phyloP scores from a whole-genome alignment of 2,113 vertebrate genomes.

The Perca schrenkii region DNA sequence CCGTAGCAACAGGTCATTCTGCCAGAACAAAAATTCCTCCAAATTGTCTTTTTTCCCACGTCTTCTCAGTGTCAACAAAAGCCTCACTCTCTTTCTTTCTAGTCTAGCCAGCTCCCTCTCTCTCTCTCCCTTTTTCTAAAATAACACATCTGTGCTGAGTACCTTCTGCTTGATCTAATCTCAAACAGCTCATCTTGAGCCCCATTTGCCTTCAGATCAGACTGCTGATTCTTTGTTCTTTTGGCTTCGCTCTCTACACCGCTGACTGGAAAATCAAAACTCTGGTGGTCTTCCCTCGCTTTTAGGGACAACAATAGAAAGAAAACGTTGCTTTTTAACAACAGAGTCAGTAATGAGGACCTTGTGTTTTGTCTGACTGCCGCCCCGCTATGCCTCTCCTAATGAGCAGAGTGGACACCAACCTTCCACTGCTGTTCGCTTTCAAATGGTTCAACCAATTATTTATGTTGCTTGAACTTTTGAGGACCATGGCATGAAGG shows the following conservation, averaged over 20 bases:
- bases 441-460: conserved; percentile 53
- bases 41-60: conserved; percentile 1
- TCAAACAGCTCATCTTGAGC: conserved; percentile 55
- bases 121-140: conserved; percentile 18
- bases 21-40: conserved; percentile 36
- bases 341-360: conserved; percentile 64
- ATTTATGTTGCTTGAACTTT: conserved; percentile 39
- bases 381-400: conserved; percentile 26
- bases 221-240: conserved; percentile 44
- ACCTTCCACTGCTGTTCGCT: conserved; percentile 23
- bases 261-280: conserved; percentile 50
- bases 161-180: conserved; percentile 52
- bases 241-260: conserved; percentile 29
- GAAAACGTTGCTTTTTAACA: conserved; percentile 24
- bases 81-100: background rate
- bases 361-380: conserved; percentile 41
- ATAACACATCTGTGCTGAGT: conserved; percentile 33
- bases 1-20: conserved; percentile 72
- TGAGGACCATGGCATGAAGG: background rate
- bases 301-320: conserved; percentile 21
- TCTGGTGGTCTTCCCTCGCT: conserved; percentile 20
- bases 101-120: conserved; percentile 19
- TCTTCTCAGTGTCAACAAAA: conserved; percentile 7
- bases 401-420: conserved; percentile 58
- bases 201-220: conserved; percentile 53